Evolutionary conservation across 2,797 vertebrate genomes (phyloP), one percentile per base, ranked within the genome.

Genomic region (Channa striata): DNA sequence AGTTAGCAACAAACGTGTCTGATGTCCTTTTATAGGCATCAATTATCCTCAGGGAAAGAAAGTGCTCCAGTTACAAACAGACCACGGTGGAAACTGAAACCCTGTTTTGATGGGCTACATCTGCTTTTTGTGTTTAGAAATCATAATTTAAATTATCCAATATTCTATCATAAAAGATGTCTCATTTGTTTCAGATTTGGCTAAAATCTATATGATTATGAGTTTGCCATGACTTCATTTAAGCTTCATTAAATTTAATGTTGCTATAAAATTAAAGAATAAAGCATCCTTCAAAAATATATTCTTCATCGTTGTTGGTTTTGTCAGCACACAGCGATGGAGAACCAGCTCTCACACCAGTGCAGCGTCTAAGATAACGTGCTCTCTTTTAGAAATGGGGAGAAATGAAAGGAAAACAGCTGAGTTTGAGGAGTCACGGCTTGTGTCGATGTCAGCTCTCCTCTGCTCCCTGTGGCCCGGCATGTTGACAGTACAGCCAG

Each of bases 401-500:
- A 59, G 36, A 68, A 81, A 44, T 50, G 23, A 72, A 70, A 70
- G 48, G 17, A 60, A 52, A 74, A 59, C 44, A 58, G 11, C 10
- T 30, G 12, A 51, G 46, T 63, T 67, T 56, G 44, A 48, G 57
- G 72, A 84, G 47, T 53, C 44, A 14, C 20, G 52, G 44, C 43
- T 62, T 17, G 57, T 80, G 53, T 57, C 46, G 39, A 64, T 89
- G 80, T 90, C 83, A 80, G 73, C 47, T 77, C 78, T 76, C 60
- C 65, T 78, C 80, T 68, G 68, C 51, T 80, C 65, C 68, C 54
- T 23, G 5, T 58, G 61, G 77, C 42, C 40, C 75, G 44, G 73
- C 78, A 63, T 77, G 57, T 72, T 86, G 87, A 87, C 87, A 90
- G 77, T 42, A 21, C 58, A 76, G 78, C 77, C 67, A 54, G 23